Percentiles rank a stretch among this genome's conserved stretches.
These are phyloP conservation scores for Regulus satrapa DNA, from an alignment of 2,113 vertebrate genomes.

Conservation along the genomic window DNA sequence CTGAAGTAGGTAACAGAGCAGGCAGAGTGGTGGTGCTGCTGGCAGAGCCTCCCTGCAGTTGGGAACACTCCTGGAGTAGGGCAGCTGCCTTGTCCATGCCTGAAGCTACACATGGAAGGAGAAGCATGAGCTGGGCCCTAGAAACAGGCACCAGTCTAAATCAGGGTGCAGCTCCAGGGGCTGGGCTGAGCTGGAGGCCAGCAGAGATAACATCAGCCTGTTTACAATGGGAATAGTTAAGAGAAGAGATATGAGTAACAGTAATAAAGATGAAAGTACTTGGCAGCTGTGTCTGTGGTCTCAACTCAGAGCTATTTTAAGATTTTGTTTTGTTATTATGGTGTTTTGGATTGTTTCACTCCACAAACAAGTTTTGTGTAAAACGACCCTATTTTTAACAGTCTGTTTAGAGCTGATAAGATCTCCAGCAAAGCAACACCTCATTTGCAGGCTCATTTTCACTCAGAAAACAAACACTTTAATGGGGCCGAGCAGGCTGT, in stretches of 20 bases:
- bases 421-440: slow-evolving; percentile 38
- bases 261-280: slow-evolving; percentile 57
- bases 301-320: slow-evolving; percentile 33
- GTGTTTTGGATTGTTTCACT: slow-evolving; percentile 45
- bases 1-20: rapidly evolving
- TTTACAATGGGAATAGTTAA: slow-evolving; percentile 42
- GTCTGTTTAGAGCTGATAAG: not conserved
- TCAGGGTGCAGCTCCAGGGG: not conserved
- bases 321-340: slow-evolving; percentile 44
- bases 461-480: not conserved
- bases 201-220: not conserved
- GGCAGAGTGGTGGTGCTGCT: not conserved
- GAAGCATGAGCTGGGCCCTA: not conserved
- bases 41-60: not conserved
- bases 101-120: not conserved
- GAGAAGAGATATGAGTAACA: slow-evolving; percentile 43
- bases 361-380: slow-evolving; percentile 52
- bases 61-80: not conserved
- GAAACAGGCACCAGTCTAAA: not conserved
- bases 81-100: not conserved
- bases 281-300: slow-evolving; percentile 52
- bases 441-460: not conserved
- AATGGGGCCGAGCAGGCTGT: not conserved
- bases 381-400: slow-evolving; percentile 53
- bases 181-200: not conserved